phyloP scores from a whole-genome alignment of 2,113 vertebrate genomes.

The Nothocercus nigrocapillus region DNA sequence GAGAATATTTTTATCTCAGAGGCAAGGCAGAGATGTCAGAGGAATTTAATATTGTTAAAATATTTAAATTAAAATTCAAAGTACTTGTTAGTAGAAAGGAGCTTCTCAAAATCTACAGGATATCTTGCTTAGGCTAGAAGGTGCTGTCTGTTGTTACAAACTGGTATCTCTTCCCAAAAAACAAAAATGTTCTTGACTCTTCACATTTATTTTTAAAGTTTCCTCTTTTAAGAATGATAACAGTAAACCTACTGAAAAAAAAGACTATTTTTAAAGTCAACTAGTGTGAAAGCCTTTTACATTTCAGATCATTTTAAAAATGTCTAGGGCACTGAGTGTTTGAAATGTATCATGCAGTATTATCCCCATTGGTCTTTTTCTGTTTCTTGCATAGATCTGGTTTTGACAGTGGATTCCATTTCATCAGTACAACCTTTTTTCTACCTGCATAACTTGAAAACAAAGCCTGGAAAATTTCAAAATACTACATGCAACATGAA shows the following conservation, averaged over 20 bases:
- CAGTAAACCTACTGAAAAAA: not conserved
- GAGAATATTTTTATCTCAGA: not conserved
- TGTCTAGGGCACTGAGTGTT: not conserved
- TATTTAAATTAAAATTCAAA: not conserved
- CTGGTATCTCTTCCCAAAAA: not conserved
- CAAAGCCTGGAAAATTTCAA: not conserved
- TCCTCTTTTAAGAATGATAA: not conserved
- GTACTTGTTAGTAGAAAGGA: not conserved
- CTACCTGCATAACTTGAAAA: not conserved
- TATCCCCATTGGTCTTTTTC: not conserved
- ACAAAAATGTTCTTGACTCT: not conserved
- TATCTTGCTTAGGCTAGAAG: not conserved
- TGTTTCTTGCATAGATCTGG: not conserved
- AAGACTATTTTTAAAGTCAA: not conserved
- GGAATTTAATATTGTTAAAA: not conserved
- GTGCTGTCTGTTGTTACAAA: not conserved
- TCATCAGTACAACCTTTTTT: not conserved
- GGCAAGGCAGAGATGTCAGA: not conserved
- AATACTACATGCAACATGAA: not conserved
- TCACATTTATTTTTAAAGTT: not conserved
- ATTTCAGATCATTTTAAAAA: not conserved
- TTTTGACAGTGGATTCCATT: not conserved
- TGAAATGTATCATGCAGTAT: not conserved
- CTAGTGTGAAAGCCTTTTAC: not conserved
- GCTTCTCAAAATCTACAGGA: not conserved